Percentiles rank a stretch among this genome's conserved stretches.
These are phyloP conservation scores for Megaptera novaeangliae DNA, from an alignment of 2,113 vertebrate genomes.

Conservation along the genomic window DNA sequence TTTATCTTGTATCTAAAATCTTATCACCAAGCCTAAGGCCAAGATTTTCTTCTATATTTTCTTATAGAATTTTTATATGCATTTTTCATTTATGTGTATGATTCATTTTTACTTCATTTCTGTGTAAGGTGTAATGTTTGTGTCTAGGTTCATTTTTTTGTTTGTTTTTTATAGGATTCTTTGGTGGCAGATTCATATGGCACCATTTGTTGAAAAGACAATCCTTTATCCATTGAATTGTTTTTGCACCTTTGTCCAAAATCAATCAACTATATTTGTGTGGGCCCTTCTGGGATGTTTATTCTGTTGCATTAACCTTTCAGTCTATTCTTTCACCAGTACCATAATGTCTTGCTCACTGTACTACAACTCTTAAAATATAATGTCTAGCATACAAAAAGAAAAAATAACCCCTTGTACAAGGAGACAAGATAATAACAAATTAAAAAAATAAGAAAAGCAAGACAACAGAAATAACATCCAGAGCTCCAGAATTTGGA, in stretches of 20 bases:
- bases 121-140: background rate
- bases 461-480: background rate
- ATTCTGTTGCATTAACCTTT: background rate
- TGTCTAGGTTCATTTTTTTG: background rate
- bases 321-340: background rate
- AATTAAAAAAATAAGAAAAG: background rate
- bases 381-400: background rate
- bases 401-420: background rate
- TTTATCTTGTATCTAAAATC: background rate
- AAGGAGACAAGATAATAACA: background rate
- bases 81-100: background rate
- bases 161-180: background rate
- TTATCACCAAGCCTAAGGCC: background rate
- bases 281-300: background rate
- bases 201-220: background rate
- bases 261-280: background rate
- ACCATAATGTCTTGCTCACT: background rate
- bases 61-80: background rate
- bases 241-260: background rate
- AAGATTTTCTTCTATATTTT: background rate
- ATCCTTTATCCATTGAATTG: background rate
- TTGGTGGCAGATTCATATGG: background rate
- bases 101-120: background rate
- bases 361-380: background rate
- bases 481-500: background rate